Conservation (phyloP, 2,888 invertebrate genomes). For the Drosophila fulvimacula region DNA sequence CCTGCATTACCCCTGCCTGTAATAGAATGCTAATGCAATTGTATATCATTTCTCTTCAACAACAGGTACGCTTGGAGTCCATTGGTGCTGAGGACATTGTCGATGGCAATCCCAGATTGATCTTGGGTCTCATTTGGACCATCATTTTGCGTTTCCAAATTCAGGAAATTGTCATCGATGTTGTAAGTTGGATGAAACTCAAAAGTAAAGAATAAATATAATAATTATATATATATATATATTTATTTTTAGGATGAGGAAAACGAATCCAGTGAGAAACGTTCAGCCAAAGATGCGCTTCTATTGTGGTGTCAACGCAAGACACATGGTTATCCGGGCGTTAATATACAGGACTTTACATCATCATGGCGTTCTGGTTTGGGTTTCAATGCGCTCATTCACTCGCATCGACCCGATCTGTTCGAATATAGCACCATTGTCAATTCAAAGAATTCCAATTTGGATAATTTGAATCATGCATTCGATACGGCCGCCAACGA, state of each 20-base stretch:
- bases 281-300: slow-evolving; percentile 99
- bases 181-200: slow-evolving; percentile 87
- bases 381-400: slow-evolving; percentile 99
- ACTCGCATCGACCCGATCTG: slow-evolving; percentile 98
- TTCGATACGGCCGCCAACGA: slow-evolving; percentile 97
- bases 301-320: slow-evolving; percentile 99
- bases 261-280: slow-evolving; percentile 98
- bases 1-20: neutral
- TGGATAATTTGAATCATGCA: slow-evolving; percentile 98
- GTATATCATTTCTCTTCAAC: slow-evolving; percentile 25
- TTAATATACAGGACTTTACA: slow-evolving; percentile 95
- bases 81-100: slow-evolving; percentile 99
- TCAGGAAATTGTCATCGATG: slow-evolving; percentile 98
- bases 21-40: slow-evolving; percentile 46
- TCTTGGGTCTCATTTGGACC: slow-evolving; percentile 99
- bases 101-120: slow-evolving; percentile 98
- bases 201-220: neutral
- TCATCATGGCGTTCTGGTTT: slow-evolving; percentile 98
- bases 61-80: slow-evolving; percentile 96
- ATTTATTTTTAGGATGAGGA: slow-evolving; percentile 91
- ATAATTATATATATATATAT: no score
- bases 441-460: slow-evolving; percentile 89
- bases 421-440: slow-evolving; percentile 94
- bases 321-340: slow-evolving; percentile 96
- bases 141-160: slow-evolving; percentile 99